These are phyloP conservation scores for Lydus trimaculatus DNA, from an alignment of 2,888 invertebrate species.

Conservation along the genomic window DNA sequence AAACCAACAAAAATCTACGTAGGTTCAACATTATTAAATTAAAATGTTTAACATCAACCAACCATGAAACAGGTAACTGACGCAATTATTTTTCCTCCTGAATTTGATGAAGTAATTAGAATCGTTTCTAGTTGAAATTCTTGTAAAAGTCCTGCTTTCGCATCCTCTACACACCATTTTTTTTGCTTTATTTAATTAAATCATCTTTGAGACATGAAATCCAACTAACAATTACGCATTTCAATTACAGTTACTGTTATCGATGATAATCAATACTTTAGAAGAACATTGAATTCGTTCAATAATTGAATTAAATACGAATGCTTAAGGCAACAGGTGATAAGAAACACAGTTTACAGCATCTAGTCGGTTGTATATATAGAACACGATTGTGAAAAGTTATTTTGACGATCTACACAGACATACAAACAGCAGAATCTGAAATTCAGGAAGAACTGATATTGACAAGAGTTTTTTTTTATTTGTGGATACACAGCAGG, in stretches of 20 bases:
- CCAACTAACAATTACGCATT: too few relatives aligned
- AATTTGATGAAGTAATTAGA: slow-evolving; percentile 31
- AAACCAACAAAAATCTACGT: neutral
- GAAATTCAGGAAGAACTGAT: neutral
- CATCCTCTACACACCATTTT: neutral
- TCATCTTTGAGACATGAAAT: neutral
- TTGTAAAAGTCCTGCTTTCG: neutral
- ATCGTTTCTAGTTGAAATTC: slow-evolving; percentile 26
- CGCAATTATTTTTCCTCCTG: slow-evolving; percentile 21
- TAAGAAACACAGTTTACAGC: neutral
- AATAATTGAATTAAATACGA: neutral
- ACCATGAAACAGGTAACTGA: slow-evolving; percentile 28
- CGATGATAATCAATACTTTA: neutral
- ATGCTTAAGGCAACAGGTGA: neutral
- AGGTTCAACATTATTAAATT: slow-evolving; percentile 12
- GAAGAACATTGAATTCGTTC: neutral
- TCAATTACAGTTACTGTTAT: too few relatives aligned
- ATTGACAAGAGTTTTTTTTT: neutral
- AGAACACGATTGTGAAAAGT: neutral
- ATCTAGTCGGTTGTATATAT: neutral
- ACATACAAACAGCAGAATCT: neutral
- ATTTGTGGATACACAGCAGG: neutral
- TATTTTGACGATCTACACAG: neutral
- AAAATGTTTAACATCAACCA: slow-evolving; percentile 22
- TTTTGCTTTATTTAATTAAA: neutral